Evolutionary conservation across 2,113 vertebrate genomes (phyloP).

Genomic region (Ochotona princeps): DNA sequence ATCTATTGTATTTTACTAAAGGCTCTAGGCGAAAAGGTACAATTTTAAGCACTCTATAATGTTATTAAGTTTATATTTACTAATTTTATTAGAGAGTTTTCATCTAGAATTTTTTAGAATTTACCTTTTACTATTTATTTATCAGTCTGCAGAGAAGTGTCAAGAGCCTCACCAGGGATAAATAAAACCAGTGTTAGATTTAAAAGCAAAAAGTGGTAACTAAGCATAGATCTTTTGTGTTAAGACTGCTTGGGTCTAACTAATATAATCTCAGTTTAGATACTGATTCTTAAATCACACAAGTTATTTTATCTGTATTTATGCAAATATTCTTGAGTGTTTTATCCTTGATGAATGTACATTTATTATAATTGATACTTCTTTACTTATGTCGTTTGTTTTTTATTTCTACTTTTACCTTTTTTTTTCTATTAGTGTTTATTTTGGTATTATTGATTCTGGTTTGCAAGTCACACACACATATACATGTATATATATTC

Average conservation of each 20-base stretch:
- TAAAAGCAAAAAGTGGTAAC: not conserved
- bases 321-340: not conserved
- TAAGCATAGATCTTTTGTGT: not conserved
- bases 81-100: not conserved
- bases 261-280: not conserved
- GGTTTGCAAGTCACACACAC: not conserved
- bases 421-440: not conserved
- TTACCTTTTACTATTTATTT: not conserved
- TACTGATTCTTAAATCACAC: not conserved
- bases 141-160: not conserved
- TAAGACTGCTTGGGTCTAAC: not conserved
- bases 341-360: not conserved
- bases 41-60: not conserved
- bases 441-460: not conserved
- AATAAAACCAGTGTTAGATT: too few relatives aligned
- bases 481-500: not conserved
- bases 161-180: not conserved
- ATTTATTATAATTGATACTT: not conserved
- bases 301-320: not conserved
- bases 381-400: not conserved
- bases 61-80: not conserved
- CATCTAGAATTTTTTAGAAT: not conserved
- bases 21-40: not conserved
- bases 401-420: not conserved
- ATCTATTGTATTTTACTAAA: not conserved